phyloP scores from a whole-genome alignment of 2,888 invertebrate genomes.

The Tipula confusa region DNA sequence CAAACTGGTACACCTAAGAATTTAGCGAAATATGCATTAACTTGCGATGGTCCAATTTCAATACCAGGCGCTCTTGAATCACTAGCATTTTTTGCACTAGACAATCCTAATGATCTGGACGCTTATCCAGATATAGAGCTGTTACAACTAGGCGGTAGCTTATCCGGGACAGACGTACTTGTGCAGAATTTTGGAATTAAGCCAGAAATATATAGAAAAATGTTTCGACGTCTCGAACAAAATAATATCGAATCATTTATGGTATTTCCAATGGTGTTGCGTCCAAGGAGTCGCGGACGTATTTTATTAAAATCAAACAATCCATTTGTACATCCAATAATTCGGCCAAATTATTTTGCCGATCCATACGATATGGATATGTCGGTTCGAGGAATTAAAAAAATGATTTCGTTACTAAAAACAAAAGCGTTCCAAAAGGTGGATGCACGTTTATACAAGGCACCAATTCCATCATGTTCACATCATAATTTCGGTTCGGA shows the following conservation, averaged over 20 bases:
- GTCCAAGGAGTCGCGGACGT: constrained; percentile 65
- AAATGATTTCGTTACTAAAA: constrained; percentile 51
- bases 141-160: constrained; percentile 57
- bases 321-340: constrained; percentile 60
- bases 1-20: neutral
- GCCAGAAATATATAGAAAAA: constrained; percentile 46
- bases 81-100: constrained; percentile 60
- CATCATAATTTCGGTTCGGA: constrained; percentile 53
- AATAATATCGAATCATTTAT: constrained; percentile 52
- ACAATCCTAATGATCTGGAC: constrained; percentile 50
- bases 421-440: constrained; percentile 54
- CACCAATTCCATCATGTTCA: constrained; percentile 59
- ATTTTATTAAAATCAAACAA: constrained; percentile 61
- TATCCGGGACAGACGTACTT: constrained; percentile 43
- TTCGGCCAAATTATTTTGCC: constrained; percentile 65
- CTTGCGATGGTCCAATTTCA: constrained; percentile 43
- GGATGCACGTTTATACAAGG: constrained; percentile 54
- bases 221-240: constrained; percentile 48
- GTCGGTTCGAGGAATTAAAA: constrained; percentile 57
- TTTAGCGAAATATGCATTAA: neutral
- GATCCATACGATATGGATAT: constrained; percentile 61
- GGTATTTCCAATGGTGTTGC: constrained; percentile 59
- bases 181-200: constrained; percentile 51
- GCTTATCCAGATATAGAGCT: constrained; percentile 68
- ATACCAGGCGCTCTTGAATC: constrained; percentile 59